Percentiles rank a stretch among this genome's conserved stretches.
Conservation (phyloP, 2,888 invertebrate species). For the Drosophila neonasuta region DNA sequence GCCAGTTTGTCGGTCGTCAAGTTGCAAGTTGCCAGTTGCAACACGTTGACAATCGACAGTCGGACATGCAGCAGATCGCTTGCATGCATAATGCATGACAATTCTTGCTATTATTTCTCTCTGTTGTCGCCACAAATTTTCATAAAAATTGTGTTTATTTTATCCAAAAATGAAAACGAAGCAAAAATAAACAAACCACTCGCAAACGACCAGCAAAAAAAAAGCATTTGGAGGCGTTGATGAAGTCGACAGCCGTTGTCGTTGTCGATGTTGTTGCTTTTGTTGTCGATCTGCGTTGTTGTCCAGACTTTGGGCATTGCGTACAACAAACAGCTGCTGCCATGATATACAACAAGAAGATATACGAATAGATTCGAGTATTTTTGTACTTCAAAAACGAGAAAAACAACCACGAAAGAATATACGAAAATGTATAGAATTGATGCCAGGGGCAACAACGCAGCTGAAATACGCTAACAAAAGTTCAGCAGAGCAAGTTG, state of each 20-base stretch:
- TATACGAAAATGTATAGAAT: neutral
- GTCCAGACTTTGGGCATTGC: conserved; percentile 28
- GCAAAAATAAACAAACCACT: conserved; percentile 53
- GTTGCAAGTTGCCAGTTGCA: conserved; percentile 43
- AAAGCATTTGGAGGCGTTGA: conserved; percentile 56
- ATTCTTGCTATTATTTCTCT: conserved; percentile 27
- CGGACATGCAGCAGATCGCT: conserved; percentile 41
- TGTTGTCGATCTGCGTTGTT: conserved; percentile 3
- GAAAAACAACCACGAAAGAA: conserved; percentile 2
- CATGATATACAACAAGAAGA: conserved; percentile 33
- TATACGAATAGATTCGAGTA: conserved; percentile 48
- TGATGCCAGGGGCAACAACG: conserved; percentile 13
- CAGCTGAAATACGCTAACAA: conserved; percentile 28
- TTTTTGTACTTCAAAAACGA: conserved; percentile 55
- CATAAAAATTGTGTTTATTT: conserved; percentile 47
- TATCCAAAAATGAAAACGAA: conserved; percentile 26
- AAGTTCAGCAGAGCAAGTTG: neutral
- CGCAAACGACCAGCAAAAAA: conserved; percentile 42
- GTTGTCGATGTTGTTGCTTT: conserved; percentile 16
- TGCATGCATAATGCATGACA: conserved; percentile 67
- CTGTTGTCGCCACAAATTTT: conserved; percentile 34
- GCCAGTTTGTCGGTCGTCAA: neutral
- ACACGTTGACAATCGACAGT: conserved; percentile 50
- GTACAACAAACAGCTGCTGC: conserved; percentile 62
- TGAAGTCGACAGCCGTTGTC: conserved; percentile 61